Evolutionary conservation across 2,888 invertebrate genomes (phyloP).

Genomic region (Brachylomia viminalis): DNA sequence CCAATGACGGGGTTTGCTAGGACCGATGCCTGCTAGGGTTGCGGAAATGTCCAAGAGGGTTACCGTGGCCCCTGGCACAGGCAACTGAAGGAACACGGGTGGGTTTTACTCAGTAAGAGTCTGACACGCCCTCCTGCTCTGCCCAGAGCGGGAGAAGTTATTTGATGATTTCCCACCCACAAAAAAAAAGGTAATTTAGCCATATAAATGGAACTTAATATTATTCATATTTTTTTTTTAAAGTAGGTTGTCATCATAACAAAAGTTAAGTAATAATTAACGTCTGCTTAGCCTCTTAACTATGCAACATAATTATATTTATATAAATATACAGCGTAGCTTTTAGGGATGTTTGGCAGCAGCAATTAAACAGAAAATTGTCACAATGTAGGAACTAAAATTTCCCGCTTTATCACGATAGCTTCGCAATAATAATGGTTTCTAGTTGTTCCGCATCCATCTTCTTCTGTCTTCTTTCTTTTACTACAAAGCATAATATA

Average conservation of each 20-base stretch:
- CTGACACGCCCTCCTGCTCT: too few species aligned
- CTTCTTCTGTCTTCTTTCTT: slow-evolving; percentile 76
- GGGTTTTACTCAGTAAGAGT: too few species aligned
- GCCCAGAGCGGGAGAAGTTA: too few species aligned
- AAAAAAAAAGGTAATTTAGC: too few species aligned
- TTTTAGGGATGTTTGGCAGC: too few species aligned
- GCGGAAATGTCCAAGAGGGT: too few species aligned
- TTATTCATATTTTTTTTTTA: not conserved
- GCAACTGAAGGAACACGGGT: too few species aligned
- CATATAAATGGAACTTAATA: not conserved
- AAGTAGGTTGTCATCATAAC: not conserved
- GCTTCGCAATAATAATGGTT: slow-evolving; percentile 41
- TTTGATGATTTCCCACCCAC: too few species aligned
- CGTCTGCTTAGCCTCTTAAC: not conserved
- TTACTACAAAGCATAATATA: slow-evolving; percentile 65
- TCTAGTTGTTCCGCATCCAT: slow-evolving; percentile 73
- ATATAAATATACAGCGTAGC: not conserved
- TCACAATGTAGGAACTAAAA: too few species aligned
- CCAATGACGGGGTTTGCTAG: too few species aligned
- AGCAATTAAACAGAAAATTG: not conserved
- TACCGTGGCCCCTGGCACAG: too few species aligned
- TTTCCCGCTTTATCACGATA: not conserved
- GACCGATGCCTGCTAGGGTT: too few species aligned
- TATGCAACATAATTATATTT: not conserved
- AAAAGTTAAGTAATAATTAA: not conserved